phyloP scores from a whole-genome alignment of 2,797 vertebrate genomes.

The Coendou prehensilis region DNA sequence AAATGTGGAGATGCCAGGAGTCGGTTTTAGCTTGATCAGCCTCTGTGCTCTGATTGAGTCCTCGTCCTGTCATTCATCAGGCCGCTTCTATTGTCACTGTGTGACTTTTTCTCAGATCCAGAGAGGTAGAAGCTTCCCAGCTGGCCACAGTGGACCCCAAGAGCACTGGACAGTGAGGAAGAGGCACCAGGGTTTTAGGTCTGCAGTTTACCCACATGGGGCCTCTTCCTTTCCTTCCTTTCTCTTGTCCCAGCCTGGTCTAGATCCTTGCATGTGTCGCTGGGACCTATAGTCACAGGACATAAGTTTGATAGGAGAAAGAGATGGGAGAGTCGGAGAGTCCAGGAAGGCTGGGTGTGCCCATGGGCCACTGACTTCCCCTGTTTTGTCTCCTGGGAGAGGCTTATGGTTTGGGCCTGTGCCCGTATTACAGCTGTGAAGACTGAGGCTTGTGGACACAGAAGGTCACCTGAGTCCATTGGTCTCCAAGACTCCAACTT shows the following conservation, averaged over 20 bases:
- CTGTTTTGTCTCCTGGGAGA: background rate
- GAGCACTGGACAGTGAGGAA: background rate
- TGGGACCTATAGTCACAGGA: background rate
- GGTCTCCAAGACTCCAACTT: background rate
- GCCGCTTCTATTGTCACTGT: background rate
- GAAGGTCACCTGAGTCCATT: background rate
- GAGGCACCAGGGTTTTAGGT: fast-evolving
- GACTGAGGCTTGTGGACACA: background rate
- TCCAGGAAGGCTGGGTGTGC: background rate
- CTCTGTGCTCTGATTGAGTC: background rate
- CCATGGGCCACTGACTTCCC: background rate
- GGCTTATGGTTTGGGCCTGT: background rate
- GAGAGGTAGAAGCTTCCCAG: background rate
- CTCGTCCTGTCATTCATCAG: background rate
- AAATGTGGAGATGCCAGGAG: background rate
- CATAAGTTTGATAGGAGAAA: background rate
- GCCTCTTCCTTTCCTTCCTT: background rate
- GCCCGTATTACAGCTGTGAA: background rate
- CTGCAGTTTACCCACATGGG: background rate
- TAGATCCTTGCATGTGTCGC: background rate
- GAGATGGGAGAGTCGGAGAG: background rate
- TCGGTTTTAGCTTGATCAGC: background rate
- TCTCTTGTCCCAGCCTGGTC: background rate
- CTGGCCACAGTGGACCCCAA: background rate
- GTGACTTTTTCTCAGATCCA: background rate